Evolutionary conservation across 2,797 vertebrate species (phyloP).

Genomic region (Phalloptychus januarius): DNA sequence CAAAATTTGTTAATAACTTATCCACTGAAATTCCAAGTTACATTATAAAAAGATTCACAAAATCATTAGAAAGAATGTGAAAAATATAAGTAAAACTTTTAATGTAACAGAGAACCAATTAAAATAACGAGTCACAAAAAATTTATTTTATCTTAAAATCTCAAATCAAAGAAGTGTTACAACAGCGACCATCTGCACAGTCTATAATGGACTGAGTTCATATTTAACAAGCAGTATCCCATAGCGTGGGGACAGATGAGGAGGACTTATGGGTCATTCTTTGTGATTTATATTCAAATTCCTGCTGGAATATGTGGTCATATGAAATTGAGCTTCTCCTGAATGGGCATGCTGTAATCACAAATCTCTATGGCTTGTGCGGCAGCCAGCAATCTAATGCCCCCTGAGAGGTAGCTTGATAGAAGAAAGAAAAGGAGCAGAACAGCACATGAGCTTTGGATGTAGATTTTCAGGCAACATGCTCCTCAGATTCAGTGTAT

Average conservation of each 20-base stretch:
- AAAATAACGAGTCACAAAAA: slow-evolving; percentile 4
- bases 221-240: slow-evolving; percentile 20
- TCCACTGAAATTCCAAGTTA: background rate
- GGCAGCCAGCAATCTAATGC: background rate
- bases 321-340: slow-evolving; percentile 16
- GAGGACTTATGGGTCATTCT: slow-evolving; percentile 1
- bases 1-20: background rate
- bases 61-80: slow-evolving; percentile 20
- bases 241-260: slow-evolving; percentile 3
- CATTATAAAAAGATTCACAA: slow-evolving; percentile 33
- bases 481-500: background rate
- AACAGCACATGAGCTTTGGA: background rate
- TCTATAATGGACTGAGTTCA: slow-evolving; percentile 5
- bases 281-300: slow-evolving; percentile 16
- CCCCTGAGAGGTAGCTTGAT: background rate
- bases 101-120: slow-evolving; percentile 6
- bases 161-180: slow-evolving; percentile 11
- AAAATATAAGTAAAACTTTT: slow-evolving; percentile 17
- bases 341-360: slow-evolving; percentile 19
- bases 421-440: background rate
- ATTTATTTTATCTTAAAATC: slow-evolving; percentile 4
- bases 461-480: slow-evolving; percentile 10
- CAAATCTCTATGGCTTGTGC: slow-evolving; percentile 3
- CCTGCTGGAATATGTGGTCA: background rate
- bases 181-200: background rate